Base-by-base conservation (phyloP, 2,888 invertebrate genomes). In the Dichetophora obliterata region DNA sequence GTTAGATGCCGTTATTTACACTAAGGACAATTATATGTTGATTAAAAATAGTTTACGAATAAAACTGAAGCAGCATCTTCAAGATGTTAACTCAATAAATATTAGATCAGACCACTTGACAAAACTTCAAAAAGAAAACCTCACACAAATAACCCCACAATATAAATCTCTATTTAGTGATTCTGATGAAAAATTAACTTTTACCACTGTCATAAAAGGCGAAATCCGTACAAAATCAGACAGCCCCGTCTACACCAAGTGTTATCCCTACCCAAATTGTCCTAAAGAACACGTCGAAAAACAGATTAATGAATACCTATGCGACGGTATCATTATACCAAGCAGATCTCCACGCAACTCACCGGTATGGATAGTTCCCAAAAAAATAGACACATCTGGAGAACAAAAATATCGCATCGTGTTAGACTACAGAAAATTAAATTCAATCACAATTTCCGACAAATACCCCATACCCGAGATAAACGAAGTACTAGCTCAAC, bases 381-480 rank as follows among this genome's bases (percentile, higher is more conserved):
- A 75, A 19, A 75, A 75, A 48, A n/a, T 6, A 5, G 66, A 75
- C 37, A 52, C 59, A 48, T 57, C 57, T 14, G 65, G 63, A 1
- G 22, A 50, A 24, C 11, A 54, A 72, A 75, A 66, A 11, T 22
- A 37, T 16, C 19, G 75, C 27, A n/a, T 75, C 11, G 75, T 75
- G 0, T 43, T 69, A 19, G 75, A 75, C 48, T 69, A 69, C 19
- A 68, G 54, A 43, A 75, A 69, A 34, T 31, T 75, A 11, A 73
- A 78, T 69, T 48, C 72, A 19, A 27, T 68, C 16, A 78, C 74
- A 16, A 76, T 78, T n/a, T 8, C 75, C 2, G 75, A 79, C 54
- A 63, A 31, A n/a, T 78, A 78, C 24, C 78, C 76, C 14, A 78
- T 78, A 57, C 76, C 78, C 5, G 73, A 78, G 8, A 71, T 72